Evolutionary conservation across 2,797 vertebrate species (phyloP).

Genomic region (Sebastes wilsoni): DNA sequence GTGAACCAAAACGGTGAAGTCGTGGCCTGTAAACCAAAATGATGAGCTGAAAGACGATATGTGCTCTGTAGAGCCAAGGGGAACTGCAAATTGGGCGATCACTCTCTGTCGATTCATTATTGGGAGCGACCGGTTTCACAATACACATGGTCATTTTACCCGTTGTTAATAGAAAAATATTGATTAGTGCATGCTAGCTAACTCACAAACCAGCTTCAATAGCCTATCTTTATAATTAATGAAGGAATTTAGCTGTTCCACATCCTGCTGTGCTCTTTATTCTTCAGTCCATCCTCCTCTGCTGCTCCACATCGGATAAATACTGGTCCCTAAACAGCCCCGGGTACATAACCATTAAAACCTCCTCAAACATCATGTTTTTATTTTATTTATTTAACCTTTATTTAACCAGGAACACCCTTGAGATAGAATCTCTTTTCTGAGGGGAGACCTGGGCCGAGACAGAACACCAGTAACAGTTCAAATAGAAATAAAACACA

Average conservation of each 20-base stretch:
- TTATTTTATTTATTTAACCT: background rate
- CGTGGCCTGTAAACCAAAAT: background rate
- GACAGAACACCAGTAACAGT: background rate
- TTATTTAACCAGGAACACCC: background rate
- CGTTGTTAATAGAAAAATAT: background rate
- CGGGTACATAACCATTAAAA: constrained; percentile 10
- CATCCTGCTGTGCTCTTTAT: background rate
- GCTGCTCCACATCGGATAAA: background rate
- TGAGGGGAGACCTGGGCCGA: background rate
- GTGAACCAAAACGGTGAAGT: too few species aligned
- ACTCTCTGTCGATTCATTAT: too few species aligned
- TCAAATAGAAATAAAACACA: background rate
- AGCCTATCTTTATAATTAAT: background rate
- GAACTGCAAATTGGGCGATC: too few species aligned
- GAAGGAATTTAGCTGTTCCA: background rate
- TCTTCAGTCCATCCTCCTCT: background rate
- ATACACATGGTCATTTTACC: background rate
- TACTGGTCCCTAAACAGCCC: background rate
- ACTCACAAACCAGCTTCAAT: background rate
- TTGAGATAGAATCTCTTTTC: background rate
- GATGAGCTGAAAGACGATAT: background rate
- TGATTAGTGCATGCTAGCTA: background rate
- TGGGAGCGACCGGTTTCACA: too few species aligned
- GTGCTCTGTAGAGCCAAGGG: too few species aligned
- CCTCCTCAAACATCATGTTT: background rate